Evolutionary conservation across 2,797 vertebrate species (phyloP), one percentile per base, ranked within the genome.

Genomic region (Lutjanus argentimaculatus): DNA sequence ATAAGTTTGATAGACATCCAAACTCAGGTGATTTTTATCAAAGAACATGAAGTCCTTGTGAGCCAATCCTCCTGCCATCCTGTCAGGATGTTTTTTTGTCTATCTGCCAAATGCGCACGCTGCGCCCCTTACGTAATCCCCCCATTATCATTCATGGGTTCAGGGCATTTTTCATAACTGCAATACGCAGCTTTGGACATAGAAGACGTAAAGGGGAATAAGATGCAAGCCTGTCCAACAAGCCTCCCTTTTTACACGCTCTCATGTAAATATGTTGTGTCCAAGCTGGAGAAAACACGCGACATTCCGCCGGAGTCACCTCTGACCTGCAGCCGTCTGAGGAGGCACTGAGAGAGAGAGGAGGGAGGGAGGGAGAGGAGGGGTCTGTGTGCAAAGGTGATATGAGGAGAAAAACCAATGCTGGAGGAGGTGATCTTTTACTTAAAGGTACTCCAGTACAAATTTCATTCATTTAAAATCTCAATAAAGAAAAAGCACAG

Each of bases 301-400:
- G 4, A 92, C 88, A 91, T 94, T 94, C 91, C 88, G 1, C 62
- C 63, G 8, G 40, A 48, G 75, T 80, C 72, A 87, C 85, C 86
- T 92, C 56, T 89, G 87, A 91, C 90, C 91, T 16, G 56, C 22
- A 66, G 42, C 45, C 46, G 72, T 77, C 72, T 79, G 77, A 16
- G 40, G 79, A 68, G 64, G 42, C 51, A 69, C 57, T 64, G 75
- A 72, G 48, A 71, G 7, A n/a, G 40, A 4, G 64, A 55, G 36
- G 36, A 2, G 43, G 19, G 4, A 15, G 17, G 8, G n/a, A n/a
- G 61, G 7, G 11, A 11, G 19, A 2, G n/a, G 42, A 6, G 57
- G 36, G 46, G 42, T 15, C 15, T 36, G n/a, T 12, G 46, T 21
- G 62, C 10, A 48, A 10, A 57, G 67, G 83, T 72, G 72, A 79